Conservation (phyloP, 2,888 invertebrate genomes). For the Amiota minor region DNA sequence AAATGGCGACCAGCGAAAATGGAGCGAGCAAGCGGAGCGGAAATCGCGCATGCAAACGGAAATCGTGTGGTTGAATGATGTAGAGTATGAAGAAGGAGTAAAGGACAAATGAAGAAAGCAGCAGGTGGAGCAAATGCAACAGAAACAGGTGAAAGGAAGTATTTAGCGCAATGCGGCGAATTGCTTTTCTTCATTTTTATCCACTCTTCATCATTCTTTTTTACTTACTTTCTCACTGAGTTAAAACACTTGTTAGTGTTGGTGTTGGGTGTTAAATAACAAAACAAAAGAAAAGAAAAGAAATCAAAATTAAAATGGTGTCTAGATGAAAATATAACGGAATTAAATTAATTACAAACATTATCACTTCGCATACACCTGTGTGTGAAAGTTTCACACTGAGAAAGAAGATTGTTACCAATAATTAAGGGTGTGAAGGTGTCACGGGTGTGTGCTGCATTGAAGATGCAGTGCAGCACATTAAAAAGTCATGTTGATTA, state of each 20-base stretch:
- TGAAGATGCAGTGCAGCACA: background rate
- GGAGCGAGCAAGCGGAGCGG: slow-evolving; percentile 2
- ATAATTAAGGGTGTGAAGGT: slow-evolving; percentile 1
- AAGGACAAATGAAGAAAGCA: slow-evolving; percentile 21
- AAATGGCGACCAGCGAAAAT: slow-evolving; percentile 20
- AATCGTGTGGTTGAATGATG: slow-evolving; percentile 22
- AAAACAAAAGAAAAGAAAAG: slow-evolving; percentile 1
- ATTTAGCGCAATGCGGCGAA: slow-evolving; percentile 70
- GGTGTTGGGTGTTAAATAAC: background rate
- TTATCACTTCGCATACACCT: slow-evolving; percentile 65
- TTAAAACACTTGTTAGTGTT: background rate
- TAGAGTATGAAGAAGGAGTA: slow-evolving; percentile 1
- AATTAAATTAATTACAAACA: slow-evolving; percentile 72
- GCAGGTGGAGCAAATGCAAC: slow-evolving; percentile 42
- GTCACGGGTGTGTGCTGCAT: slow-evolving; percentile 13
- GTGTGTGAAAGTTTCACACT: slow-evolving; percentile 26
- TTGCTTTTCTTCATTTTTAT: slow-evolving; percentile 34
- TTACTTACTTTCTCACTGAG: slow-evolving; percentile 10
- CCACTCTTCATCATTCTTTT: background rate
- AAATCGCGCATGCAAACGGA: slow-evolving; percentile 17
- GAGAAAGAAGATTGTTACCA: background rate
- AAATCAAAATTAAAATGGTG: slow-evolving; percentile 17
- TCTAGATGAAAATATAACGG: slow-evolving; percentile 70
- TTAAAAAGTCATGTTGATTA: slow-evolving; percentile 32
- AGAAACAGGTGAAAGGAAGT: slow-evolving; percentile 50